Conservation (phyloP, 2,888 invertebrate species). For the Carpatolechia fugitivella region DNA sequence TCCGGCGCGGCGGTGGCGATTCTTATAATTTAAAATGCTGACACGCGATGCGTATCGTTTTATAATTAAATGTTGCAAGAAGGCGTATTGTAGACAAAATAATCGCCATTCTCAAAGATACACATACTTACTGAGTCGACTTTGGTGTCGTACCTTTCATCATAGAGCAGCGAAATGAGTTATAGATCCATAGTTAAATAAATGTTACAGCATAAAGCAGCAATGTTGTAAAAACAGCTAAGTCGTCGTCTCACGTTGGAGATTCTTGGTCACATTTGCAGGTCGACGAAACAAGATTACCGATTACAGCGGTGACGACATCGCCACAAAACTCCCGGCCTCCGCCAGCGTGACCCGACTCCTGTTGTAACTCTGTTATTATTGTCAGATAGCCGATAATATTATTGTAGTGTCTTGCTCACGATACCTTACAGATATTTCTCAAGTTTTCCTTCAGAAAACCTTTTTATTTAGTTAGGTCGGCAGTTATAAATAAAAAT, state of each 20-base stretch:
- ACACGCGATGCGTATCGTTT: not conserved
- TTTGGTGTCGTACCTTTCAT: too few relatives aligned
- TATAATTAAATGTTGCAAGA: not conserved
- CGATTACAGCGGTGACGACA: slow-evolving; percentile 73
- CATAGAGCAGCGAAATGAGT: too few relatives aligned
- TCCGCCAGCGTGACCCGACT: slow-evolving; percentile 28
- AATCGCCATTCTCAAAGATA: too few relatives aligned
- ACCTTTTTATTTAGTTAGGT: not conserved
- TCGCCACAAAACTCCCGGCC: slow-evolving; percentile 44
- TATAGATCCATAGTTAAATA: too few relatives aligned
- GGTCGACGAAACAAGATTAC: slow-evolving; percentile 58
- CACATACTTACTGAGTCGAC: too few relatives aligned
- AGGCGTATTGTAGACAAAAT: too few relatives aligned
- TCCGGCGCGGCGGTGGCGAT: not conserved
- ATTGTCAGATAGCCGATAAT: slow-evolving; percentile 24
- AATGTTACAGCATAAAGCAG: too few relatives aligned
- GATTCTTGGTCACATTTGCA: slow-evolving; percentile 25
- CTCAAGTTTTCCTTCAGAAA: slow-evolving; percentile 1
- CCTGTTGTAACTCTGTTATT: slow-evolving; percentile 27
- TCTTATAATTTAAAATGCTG: slow-evolving; percentile 1
- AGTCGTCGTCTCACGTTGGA: slow-evolving; percentile 32
- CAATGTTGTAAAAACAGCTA: slow-evolving; percentile 24
- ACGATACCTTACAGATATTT: not conserved
- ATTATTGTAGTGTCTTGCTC: not conserved
- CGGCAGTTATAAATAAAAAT: too few relatives aligned